Conservation (phyloP, 1,140 invertebrate genomes). For the Sesamia nonagrioides region DNA sequence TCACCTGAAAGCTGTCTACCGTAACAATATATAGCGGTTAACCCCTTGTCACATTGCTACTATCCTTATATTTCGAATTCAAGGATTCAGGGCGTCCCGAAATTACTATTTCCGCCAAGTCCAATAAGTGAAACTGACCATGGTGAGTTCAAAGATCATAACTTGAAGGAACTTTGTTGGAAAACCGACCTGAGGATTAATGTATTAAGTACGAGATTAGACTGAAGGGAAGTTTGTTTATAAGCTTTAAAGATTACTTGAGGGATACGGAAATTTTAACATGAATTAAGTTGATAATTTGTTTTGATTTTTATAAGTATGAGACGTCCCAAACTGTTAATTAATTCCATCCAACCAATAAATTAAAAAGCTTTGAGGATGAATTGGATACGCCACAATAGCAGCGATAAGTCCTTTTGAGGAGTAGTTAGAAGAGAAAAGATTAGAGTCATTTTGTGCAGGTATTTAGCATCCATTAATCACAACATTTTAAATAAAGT, state of each 20-base stretch:
- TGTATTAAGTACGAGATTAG: neutral
- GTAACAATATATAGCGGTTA: neutral
- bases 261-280: neutral
- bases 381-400: too few relatives aligned
- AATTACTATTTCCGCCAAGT: neutral
- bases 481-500: too few relatives aligned
- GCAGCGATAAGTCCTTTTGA: too few relatives aligned
- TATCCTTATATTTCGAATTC: neutral
- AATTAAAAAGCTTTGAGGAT: too few relatives aligned
- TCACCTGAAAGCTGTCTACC: neutral
- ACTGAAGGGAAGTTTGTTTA: neutral
- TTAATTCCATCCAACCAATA: too few relatives aligned
- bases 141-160: neutral
- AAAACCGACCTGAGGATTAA: conserved; percentile 17
- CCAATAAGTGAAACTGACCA: conserved; percentile 8
- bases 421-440: too few relatives aligned
- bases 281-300: neutral
- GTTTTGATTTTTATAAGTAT: neutral
- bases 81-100: neutral
- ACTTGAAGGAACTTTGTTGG: neutral
- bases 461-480: too few relatives aligned
- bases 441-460: too few relatives aligned
- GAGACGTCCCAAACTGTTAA: too few relatives aligned
- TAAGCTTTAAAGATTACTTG: conserved; percentile 9
- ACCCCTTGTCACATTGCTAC: neutral